These are phyloP conservation scores for Apoda limacodes DNA, from an alignment of 2,888 invertebrate genomes.

Conservation along the genomic window DNA sequence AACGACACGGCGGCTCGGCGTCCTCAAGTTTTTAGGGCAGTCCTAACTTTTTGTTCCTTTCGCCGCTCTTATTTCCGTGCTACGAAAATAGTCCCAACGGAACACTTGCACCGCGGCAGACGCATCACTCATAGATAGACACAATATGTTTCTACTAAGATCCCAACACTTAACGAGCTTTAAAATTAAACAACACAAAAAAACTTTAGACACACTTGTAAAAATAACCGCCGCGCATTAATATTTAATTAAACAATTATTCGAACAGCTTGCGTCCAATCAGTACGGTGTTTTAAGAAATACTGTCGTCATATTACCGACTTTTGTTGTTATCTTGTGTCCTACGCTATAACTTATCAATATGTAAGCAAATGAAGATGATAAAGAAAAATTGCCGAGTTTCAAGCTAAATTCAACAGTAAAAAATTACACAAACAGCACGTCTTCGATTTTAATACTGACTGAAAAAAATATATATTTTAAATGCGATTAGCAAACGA, in stretches of 20 bases:
- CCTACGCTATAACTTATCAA: no score
- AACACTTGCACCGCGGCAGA: slow-evolving; percentile 60
- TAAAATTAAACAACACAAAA: slow-evolving; percentile 1
- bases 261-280: neutral
- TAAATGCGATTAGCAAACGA: no score
- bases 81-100: slow-evolving; percentile 65
- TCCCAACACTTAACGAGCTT: slow-evolving; percentile 11
- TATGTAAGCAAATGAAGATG: no score
- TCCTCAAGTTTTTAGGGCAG: slow-evolving; percentile 64
- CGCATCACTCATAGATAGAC: slow-evolving; percentile 54
- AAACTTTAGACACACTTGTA: slow-evolving; percentile 1
- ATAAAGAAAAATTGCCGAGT: no score
- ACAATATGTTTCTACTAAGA: slow-evolving; percentile 24
- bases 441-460: no score
- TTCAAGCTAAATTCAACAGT: no score
- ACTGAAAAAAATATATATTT: no score
- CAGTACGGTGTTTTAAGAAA: no score
- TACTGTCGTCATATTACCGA: no score
- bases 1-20: slow-evolving; percentile 60
- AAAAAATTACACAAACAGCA: no score
- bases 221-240: neutral
- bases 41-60: slow-evolving; percentile 64
- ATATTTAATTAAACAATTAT: neutral
- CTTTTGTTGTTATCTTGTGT: no score
- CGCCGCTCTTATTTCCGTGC: slow-evolving; percentile 69